These are phyloP conservation scores for Eurois occulta DNA, from an alignment of 2,888 invertebrate genomes.

Conservation along the genomic window DNA sequence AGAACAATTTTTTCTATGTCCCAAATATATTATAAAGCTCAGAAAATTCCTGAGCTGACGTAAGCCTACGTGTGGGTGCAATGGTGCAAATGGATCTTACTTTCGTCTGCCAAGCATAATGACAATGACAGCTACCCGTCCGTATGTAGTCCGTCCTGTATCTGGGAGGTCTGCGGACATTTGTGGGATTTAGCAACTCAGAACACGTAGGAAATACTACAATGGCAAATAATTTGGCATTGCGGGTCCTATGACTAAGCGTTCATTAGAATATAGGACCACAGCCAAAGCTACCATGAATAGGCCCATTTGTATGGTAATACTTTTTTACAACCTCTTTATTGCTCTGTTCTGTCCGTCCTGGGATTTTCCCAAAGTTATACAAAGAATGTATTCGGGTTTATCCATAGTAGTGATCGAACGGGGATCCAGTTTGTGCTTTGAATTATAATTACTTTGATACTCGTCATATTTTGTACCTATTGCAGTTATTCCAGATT, in stretches of 20 bases:
- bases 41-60: neutral
- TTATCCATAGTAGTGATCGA: neutral
- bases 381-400: neutral
- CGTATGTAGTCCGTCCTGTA: neutral
- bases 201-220: neutral
- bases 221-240: constrained; percentile 22
- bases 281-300: constrained; percentile 1
- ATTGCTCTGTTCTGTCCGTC: neutral
- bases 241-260: neutral
- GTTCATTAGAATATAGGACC: neutral
- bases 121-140: neutral
- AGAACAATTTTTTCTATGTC: neutral
- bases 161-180: neutral
- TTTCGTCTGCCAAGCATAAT: neutral
- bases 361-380: neutral
- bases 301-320: constrained; percentile 30
- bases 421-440: neutral
- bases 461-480: neutral
- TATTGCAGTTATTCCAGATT: neutral
- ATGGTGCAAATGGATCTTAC: neutral
- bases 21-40: neutral
- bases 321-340: neutral
- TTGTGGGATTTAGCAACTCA: neutral
- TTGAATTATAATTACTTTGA: constrained; percentile 20
- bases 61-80: neutral